Evolutionary conservation across 1,140 invertebrate species (phyloP).

Genomic region (Vanessa tameamea): DNA sequence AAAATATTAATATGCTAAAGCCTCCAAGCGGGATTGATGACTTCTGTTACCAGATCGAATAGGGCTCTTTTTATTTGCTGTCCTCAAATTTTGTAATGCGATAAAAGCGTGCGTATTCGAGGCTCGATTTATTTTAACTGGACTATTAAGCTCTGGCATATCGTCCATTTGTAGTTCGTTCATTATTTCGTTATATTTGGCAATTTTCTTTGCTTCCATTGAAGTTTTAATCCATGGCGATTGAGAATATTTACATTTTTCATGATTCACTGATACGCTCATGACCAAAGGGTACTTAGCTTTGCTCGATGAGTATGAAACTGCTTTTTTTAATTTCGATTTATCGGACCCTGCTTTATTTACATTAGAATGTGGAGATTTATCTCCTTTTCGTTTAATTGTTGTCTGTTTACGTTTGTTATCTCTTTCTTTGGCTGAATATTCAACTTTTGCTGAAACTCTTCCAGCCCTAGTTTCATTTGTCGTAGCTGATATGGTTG

Average conservation of each 20-base stretch:
- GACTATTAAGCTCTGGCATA: conserved; percentile 49
- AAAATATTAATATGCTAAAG: not conserved
- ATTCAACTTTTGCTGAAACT: conserved; percentile 25
- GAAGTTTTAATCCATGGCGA: conserved; percentile 31
- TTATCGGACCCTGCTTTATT: conserved; percentile 36
- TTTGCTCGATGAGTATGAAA: conserved; percentile 43
- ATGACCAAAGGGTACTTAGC: conserved; percentile 54
- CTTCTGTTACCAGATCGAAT: conserved; percentile 5
- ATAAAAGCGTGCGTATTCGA: conserved; percentile 59
- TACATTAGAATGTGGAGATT: conserved; percentile 26
- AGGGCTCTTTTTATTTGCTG: not conserved
- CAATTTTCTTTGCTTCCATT: conserved; percentile 50
- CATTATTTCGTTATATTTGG: conserved; percentile 68
- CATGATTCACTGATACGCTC: conserved; percentile 51
- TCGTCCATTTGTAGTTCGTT: conserved; percentile 58
- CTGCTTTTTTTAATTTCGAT: conserved; percentile 44
- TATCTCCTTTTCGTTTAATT: conserved; percentile 38
- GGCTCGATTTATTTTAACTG: conserved; percentile 59
- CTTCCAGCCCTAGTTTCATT: conserved; percentile 21
- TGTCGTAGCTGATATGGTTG: conserved; percentile 38
- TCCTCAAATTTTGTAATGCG: conserved; percentile 24
- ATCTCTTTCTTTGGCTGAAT: conserved; percentile 21
- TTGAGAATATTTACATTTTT: conserved; percentile 37
- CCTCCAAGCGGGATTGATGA: not conserved
- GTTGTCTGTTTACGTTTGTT: conserved; percentile 10